Base-by-base conservation (phyloP, 1,140 invertebrate species). In the Asobara japonica region DNA sequence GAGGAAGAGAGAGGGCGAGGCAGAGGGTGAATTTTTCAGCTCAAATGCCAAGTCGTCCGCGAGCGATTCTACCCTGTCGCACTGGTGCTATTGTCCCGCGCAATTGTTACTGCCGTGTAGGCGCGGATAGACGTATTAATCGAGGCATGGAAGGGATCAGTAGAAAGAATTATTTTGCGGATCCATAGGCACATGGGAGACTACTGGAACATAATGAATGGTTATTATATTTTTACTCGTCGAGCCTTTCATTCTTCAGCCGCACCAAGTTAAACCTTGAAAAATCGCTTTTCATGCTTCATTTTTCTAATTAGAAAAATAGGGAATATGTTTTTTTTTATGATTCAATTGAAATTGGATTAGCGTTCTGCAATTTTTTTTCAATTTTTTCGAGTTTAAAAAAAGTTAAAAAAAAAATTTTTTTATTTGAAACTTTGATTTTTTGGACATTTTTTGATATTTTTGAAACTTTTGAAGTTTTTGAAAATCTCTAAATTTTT, bases 251-350 rank as follows among this genome's bases (percentile, higher is more conserved):
- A 3, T 56, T 22, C 25, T 25, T 8, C 18, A 22, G 18, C 25
- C 51, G 0, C 10, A 2, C 10, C 18, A 25, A 56, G 51, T 56
- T 56, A 27, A 51, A 51, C 51, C 51, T 45, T 64, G 29, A 31
- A 36, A 31, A 64, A 36, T 64, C 27, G 62, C 29, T 33, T 33
- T 65, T 65, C 16, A 65, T 29, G 61, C 61, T 25, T 56, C 51
- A 56, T 56, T 56, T 27, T 56, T 27, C 51, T 25, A 56, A 56
- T 56, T 0, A 56, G 18, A 20, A 51, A 56, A 56, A 56, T 25
- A 56, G 41, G 4, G 3, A 41, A 22, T 20, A 1, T 20, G 2
- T 51, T 51, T 18, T 18, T 16, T 18, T 7, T 51, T 51, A 3
- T n/a, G 8, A n/a, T 3, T 8, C 3, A 45, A 45, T 45, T 45